Evolutionary conservation across 2,888 invertebrate genomes (phyloP).

Genomic region (Hypselothyrea guttata): DNA sequence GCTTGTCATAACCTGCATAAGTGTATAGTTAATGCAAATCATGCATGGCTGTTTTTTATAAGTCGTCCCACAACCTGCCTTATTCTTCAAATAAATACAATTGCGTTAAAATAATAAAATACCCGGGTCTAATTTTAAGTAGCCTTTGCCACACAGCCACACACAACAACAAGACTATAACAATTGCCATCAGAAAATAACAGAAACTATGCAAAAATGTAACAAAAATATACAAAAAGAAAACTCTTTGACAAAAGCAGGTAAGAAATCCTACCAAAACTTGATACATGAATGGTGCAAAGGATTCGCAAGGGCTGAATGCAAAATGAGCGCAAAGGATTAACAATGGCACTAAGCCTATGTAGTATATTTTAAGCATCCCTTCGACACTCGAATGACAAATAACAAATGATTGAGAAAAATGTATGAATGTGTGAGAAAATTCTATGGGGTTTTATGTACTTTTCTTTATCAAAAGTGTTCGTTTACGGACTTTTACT

Average conservation of each 20-base stretch:
- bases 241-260: conserved; percentile 46
- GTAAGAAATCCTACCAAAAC: conserved; percentile 19
- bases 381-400: conserved; percentile 41
- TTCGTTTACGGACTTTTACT: conserved; percentile 44
- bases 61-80: too few species aligned
- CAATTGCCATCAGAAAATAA: conserved; percentile 24
- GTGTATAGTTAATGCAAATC: too few species aligned
- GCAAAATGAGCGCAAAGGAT: conserved; percentile 72
- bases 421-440: conserved; percentile 47
- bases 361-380: conserved; percentile 20
- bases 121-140: conserved; percentile 34
- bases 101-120: conserved; percentile 46
- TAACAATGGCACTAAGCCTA: conserved; percentile 37
- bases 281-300: conserved; percentile 48
- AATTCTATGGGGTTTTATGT: conserved; percentile 24
- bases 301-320: conserved; percentile 48
- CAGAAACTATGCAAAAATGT: conserved; percentile 66
- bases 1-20: too few species aligned
- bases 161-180: conserved; percentile 9
- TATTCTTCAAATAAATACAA: conserved; percentile 11
- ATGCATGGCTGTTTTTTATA: too few species aligned
- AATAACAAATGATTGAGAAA: conserved; percentile 53
- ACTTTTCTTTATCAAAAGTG: conserved; percentile 45
- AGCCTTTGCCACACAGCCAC: conserved; percentile 5
- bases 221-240: conserved; percentile 48